Conservation (phyloP, 2,888 invertebrate genomes). For the Troides aeacus region DNA sequence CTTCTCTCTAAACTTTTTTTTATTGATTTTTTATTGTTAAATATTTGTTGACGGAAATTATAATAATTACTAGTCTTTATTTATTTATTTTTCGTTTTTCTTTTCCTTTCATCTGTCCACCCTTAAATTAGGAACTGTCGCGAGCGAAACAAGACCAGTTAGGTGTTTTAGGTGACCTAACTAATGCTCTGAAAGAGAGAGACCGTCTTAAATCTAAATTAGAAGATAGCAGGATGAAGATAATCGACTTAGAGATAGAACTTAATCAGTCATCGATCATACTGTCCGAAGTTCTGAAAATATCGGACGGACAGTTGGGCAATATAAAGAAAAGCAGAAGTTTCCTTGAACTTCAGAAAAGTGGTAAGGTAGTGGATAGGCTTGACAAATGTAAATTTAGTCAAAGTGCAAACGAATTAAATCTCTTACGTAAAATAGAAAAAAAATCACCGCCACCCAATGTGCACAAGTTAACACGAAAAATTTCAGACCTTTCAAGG, state of each 20-base stretch:
- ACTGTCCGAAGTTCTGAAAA: slow-evolving; percentile 71
- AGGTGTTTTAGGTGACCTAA: slow-evolving; percentile 61
- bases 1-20: slow-evolving; percentile 59
- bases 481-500: slow-evolving; percentile 67
- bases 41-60: slow-evolving; percentile 63
- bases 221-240: slow-evolving; percentile 68
- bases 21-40: slow-evolving; percentile 66
- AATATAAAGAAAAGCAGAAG: slow-evolving; percentile 69
- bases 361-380: slow-evolving; percentile 81
- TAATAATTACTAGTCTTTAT: slow-evolving; percentile 48
- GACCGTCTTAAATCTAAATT: slow-evolving; percentile 60
- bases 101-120: slow-evolving; percentile 62
- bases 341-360: slow-evolving; percentile 76
- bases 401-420: slow-evolving; percentile 66
- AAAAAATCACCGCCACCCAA: slow-evolving; percentile 49
- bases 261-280: slow-evolving; percentile 76
- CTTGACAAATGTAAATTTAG: slow-evolving; percentile 75
- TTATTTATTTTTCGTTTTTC: slow-evolving; percentile 50
- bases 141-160: slow-evolving; percentile 66
- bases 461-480: slow-evolving; percentile 60
- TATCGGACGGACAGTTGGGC: slow-evolving; percentile 64
- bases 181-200: slow-evolving; percentile 58
- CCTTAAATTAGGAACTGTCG: slow-evolving; percentile 64
- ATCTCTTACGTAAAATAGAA: slow-evolving; percentile 46
- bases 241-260: slow-evolving; percentile 76